Conservation (phyloP, 2,888 invertebrate species). For the Petrolisthes cinctipes region DNA sequence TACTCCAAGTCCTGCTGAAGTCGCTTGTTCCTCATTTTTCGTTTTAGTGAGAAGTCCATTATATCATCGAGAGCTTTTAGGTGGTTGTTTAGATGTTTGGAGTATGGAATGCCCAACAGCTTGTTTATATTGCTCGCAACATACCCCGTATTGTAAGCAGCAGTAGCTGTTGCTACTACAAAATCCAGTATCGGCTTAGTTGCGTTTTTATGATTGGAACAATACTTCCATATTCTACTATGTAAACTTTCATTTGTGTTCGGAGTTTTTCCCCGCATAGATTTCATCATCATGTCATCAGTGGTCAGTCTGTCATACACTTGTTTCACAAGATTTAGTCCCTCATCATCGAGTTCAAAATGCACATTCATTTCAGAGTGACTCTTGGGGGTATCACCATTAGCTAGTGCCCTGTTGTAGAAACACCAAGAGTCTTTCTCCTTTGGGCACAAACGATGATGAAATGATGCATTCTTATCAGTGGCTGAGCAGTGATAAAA, state of each 20-base stretch:
- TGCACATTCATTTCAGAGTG: too few relatives aligned
- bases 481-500: constrained; percentile 1
- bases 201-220: constrained; percentile 7
- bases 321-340: background rate
- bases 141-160: background rate
- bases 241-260: constrained; percentile 2
- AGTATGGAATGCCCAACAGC: background rate
- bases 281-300: background rate
- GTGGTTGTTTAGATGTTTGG: background rate
- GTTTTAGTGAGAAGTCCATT: background rate
- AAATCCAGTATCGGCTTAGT: background rate
- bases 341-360: background rate
- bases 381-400: background rate
- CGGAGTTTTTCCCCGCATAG: background rate
- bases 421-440: background rate
- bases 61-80: background rate
- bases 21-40: constrained; percentile 13
- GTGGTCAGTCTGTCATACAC: background rate
- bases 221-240: constrained; percentile 19
- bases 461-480: background rate
- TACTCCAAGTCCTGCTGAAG: background rate
- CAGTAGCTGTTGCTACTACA: background rate
- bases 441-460: constrained; percentile 7
- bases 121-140: background rate
- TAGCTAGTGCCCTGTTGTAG: background rate